Percentiles rank a stretch among this genome's conserved stretches.
phyloP scores from a whole-genome alignment of 2,888 invertebrate genomes.

The Ypsolopha scabrella region DNA sequence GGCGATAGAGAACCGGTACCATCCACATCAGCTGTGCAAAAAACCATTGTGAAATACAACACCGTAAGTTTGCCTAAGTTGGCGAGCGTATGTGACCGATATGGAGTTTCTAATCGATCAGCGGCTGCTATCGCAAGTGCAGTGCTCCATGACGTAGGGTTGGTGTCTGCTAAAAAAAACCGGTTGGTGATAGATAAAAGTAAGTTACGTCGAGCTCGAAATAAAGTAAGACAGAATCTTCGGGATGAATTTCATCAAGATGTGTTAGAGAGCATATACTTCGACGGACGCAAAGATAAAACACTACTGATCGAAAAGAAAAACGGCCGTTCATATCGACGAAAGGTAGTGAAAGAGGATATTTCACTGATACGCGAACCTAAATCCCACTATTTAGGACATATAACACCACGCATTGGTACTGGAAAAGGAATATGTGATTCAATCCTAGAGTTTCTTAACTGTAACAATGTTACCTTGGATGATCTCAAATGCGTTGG shows the following conservation, averaged over 20 bases:
- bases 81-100: conserved; percentile 11
- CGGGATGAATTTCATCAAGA: neutral
- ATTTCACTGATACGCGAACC: conserved; percentile 12
- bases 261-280: conserved; percentile 11
- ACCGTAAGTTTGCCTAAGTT: conserved; percentile 4
- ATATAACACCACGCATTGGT: neutral
- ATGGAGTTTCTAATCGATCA: conserved; percentile 13
- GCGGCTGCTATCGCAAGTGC: conserved; percentile 11
- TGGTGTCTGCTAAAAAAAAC: neutral
- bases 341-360: conserved; percentile 8
- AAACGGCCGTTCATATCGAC: conserved; percentile 7
- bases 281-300: conserved; percentile 13
- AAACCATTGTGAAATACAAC: too few relatives aligned
- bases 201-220: conserved; percentile 11
- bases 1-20: too few relatives aligned
- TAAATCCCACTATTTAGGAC: conserved; percentile 8
- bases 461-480: conserved; percentile 1
- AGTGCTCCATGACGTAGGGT: conserved; percentile 8
- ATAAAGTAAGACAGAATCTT: conserved; percentile 2
- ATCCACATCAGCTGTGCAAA: too few relatives aligned
- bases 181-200: conserved; percentile 6
- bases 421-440: conserved; percentile 2
- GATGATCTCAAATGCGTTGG: conserved; percentile 11
- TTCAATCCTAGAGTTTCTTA: neutral
- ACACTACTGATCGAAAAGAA: conserved; percentile 7